Evolutionary conservation across 2,888 invertebrate genomes (phyloP), one percentile per base, ranked within the genome.

Genomic region (Sinhomidia bicolor): DNA sequence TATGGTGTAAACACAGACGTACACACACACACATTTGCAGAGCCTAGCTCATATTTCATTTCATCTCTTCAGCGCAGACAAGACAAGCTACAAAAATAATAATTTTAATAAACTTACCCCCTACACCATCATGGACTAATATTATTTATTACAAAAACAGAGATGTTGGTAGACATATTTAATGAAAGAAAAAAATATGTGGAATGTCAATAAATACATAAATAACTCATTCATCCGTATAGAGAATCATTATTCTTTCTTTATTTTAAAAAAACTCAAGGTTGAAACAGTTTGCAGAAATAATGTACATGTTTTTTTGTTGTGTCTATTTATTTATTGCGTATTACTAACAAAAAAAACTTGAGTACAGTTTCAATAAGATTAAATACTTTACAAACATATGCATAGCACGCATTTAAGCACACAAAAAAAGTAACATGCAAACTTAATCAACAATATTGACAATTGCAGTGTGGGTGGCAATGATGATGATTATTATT

Each of bases 1-100:
- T 74, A 82, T 80, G 76, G 74, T 29, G 76, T 57, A 83, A 83
- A 83, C 71, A 85, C 76, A 78, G 41, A 85, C 74, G 14, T n/a
- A 83, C 71, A 85, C 76, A 78, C 26, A 85, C 36, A 36, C 36
- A 36, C 7, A 36, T 36, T 5, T 60, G 41, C 41, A 65, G 29
- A 60, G 12, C 23, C 29, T 36, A 32, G 0, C 3, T 3, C 65
- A 71, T 71, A 10, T 17, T 47, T 47, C 23, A 74, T 74, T 47
- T 12, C 17, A 20, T 47, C 12, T 0, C 17, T 74, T 47, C n/a
- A 47, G 74, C 5, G 23, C 7, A 17, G n/a, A 6, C 12, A 32
- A 74, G 17, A 23, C 47, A 44, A 5, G n/a, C 17, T 74, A 23
- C 20, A 41, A 32, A 36, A 65, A 29, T 23, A 7, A n/a, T 47